Evolutionary conservation across 1,140 invertebrate genomes (phyloP), one percentile per base, ranked within the genome.

Genomic region (Glossosoma conforme): DNA sequence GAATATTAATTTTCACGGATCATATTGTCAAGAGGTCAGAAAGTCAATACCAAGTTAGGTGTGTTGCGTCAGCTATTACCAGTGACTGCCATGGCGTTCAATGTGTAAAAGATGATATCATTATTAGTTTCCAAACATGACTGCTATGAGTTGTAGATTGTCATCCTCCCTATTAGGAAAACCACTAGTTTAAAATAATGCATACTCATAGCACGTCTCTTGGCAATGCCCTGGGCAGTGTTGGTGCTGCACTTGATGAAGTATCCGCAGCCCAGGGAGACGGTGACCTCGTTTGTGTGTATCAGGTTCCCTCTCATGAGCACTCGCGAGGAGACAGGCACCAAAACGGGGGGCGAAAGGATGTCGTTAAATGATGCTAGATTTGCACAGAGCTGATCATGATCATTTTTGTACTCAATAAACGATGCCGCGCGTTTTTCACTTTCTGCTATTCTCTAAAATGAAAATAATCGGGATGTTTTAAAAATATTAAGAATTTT

Each of bases 241-340:
- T 79, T 80, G 9, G 81, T 67, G 15, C 83, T 83, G 55, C 81
- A 75, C 64, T 88, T 85, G 2, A 75, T 76, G 73, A 89, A 89
- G 70, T 82, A 87, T 61, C 84, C 81, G 44, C 86, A 82, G 13
- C 86, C 86, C 2, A 88, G 61, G 1, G 84, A 67, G 8, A 85
- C 83, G 38, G 82, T 67, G 5, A 89, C 74, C 72, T 88, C 85
- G 72, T 88, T 89, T 13, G 86, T 88, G 60, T 89, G 84, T 25
- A 83, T 77, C 2, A 89, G 60, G 54, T 77, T 70, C 19, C 85
- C 87, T 59, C 78, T 79, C 68, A 86, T 82, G 14, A 86, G 77
- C 18, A 85, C 83, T 59, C 78, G 71, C 14, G 69, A 73, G 6
- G 83, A 82, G 58, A 87, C 72, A 14, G 85, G 85, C 9, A 87